Evolutionary conservation across 2,797 vertebrate genomes (phyloP).

Genomic region (Tenualosa ilisha): DNA sequence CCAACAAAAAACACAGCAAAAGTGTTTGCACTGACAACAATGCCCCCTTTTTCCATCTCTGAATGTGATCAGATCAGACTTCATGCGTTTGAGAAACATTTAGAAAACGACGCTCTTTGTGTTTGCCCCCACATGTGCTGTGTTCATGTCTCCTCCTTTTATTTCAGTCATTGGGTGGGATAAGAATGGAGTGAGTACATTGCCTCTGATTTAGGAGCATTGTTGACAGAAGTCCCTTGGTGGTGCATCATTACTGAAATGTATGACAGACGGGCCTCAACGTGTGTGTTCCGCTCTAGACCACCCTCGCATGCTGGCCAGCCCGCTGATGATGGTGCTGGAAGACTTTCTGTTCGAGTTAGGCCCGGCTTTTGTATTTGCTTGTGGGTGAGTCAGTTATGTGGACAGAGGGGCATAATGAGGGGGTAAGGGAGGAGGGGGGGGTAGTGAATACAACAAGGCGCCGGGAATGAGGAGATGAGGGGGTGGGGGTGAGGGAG

Average conservation of each 20-base stretch:
- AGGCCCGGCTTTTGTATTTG: conserved; percentile 18
- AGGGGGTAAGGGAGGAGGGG: background rate
- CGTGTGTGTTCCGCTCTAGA: background rate
- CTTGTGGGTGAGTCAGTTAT: conserved; percentile 20
- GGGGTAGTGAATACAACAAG: background rate
- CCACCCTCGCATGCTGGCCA: conserved; percentile 3
- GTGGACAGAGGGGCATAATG: conserved; percentile 2
- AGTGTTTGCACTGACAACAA: background rate
- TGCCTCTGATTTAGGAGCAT: background rate
- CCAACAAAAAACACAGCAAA: background rate
- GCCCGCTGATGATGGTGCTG: background rate
- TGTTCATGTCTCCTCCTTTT: background rate
- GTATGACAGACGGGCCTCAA: background rate
- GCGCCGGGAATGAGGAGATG: background rate
- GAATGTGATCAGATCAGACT: background rate
- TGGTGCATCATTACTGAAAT: conserved; percentile 5
- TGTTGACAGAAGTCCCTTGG: background rate
- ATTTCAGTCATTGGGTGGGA: background rate
- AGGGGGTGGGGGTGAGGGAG: background rate
- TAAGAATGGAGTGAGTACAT: background rate
- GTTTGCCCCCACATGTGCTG: background rate
- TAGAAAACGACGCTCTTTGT: too few relatives aligned
- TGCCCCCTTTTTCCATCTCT: background rate
- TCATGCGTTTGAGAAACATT: background rate
- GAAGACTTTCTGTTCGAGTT: conserved; percentile 23